Evolutionary conservation across 2,113 vertebrate species (phyloP).

Genomic region (Brachypteracias leptosomus): DNA sequence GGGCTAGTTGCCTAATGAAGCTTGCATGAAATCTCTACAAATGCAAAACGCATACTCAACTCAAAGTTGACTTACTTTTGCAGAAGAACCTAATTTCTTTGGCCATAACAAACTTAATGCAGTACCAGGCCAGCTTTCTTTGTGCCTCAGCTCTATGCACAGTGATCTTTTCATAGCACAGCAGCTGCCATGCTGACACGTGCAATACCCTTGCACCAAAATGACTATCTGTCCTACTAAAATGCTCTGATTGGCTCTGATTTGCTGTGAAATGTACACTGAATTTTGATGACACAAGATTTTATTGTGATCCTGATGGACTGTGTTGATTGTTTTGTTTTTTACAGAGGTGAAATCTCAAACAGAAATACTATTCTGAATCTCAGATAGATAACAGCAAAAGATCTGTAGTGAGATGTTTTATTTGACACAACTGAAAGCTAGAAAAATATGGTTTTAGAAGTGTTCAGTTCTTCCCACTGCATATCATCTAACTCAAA

Average conservation of each 20-base stretch:
- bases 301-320: slow-evolving; percentile 15
- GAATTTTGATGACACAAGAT: slow-evolving; percentile 35
- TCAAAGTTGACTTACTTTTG: neutral
- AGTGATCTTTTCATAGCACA: slow-evolving; percentile 61
- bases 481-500: neutral
- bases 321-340: neutral
- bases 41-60: neutral
- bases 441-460: neutral
- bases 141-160: slow-evolving; percentile 20
- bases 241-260: neutral
- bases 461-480: neutral
- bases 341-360: neutral
- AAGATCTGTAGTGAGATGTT: neutral
- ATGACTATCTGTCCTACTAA: slow-evolving; percentile 50
- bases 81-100: slow-evolving; percentile 1
- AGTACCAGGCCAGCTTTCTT: neutral
- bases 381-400: neutral
- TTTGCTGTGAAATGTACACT: neutral
- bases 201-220: slow-evolving; percentile 41
- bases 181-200: slow-evolving; percentile 59
- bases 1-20: neutral
- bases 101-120: neutral
- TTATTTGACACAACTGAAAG: neutral
- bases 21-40: neutral
- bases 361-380: neutral